Evolutionary conservation across 2,888 invertebrate species (phyloP).

Genomic region (Epinotia brunnichana): DNA sequence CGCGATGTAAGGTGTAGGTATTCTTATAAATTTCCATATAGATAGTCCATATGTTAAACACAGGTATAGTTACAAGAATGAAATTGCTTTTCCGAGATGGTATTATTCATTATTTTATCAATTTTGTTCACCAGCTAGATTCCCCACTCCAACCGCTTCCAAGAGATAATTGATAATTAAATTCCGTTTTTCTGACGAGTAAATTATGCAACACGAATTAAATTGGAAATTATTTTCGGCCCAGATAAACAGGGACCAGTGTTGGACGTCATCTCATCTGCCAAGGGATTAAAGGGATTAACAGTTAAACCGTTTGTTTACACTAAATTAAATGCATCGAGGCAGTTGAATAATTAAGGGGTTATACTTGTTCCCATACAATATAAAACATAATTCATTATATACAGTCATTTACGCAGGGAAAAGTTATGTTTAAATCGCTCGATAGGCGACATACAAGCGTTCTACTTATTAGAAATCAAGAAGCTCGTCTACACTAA

Average conservation of each 20-base stretch:
- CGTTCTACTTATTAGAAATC: too few relatives aligned
- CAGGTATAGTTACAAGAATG: background rate
- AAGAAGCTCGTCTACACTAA: too few relatives aligned
- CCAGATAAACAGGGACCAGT: conserved; percentile 33
- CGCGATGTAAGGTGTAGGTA: background rate
- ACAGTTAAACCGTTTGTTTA: conserved; percentile 30
- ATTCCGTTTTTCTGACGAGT: conserved; percentile 8
- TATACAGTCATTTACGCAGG: background rate
- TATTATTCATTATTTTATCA: conserved; percentile 20
- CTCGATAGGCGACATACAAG: too few relatives aligned
- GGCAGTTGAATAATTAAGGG: background rate
- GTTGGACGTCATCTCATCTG: conserved; percentile 28
- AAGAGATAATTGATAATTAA: conserved; percentile 1
- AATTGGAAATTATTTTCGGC: conserved; percentile 26
- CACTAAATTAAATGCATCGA: conserved; percentile 34
- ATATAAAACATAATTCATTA: background rate
- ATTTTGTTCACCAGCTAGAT: conserved; percentile 6
- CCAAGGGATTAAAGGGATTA: conserved; percentile 35
- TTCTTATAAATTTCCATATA: conserved; percentile 14
- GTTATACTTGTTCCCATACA: background rate
- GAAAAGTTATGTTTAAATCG: too few relatives aligned
- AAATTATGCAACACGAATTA: conserved; percentile 28
- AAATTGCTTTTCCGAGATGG: conserved; percentile 23
- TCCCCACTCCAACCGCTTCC: background rate
- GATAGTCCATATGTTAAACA: background rate